Percentiles rank a stretch among this genome's conserved stretches.
phyloP scores from a whole-genome alignment of 2,797 vertebrate species.

The Diceros bicornis region DNA sequence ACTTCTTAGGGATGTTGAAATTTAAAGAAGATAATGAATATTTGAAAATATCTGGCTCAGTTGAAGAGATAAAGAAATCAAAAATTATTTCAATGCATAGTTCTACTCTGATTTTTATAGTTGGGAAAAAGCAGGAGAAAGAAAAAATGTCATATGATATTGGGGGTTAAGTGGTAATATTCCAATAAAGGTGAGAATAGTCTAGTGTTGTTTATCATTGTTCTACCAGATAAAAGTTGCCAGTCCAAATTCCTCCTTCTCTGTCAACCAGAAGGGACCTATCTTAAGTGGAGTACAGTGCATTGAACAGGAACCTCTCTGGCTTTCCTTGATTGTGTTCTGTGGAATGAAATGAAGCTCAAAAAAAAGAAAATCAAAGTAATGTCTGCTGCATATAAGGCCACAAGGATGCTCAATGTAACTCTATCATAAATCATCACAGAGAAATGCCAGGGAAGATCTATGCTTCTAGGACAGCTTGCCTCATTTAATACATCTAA shows the following conservation, averaged over 20 bases:
- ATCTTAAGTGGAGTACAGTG: not conserved
- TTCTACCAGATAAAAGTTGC: not conserved
- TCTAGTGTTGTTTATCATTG: constrained; percentile 18
- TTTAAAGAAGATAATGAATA: constrained; percentile 36
- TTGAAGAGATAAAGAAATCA: not conserved
- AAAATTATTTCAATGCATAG: not conserved
- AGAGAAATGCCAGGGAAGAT: constrained; percentile 74
- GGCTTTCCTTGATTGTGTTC: constrained; percentile 68
- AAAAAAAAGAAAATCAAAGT: constrained; percentile 72
- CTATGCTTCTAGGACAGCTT: constrained; percentile 74
- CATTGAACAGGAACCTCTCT: constrained; percentile 45
- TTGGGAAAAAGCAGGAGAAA: not conserved
- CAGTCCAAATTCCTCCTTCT: not conserved
- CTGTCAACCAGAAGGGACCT: not conserved
- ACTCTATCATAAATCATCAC: constrained; percentile 82
- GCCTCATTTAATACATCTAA: constrained; percentile 77
- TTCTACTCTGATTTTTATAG: constrained; percentile 12
- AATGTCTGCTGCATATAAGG: constrained; percentile 70
- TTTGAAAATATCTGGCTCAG: constrained; percentile 26
- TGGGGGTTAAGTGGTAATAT: not conserved
- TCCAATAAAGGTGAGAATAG: not conserved
- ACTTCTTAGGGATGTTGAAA: not conserved
- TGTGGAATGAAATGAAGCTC: constrained; percentile 73
- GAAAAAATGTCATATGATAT: not conserved
- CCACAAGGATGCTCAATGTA: constrained; percentile 80